Conservation (phyloP, 2,113 vertebrate species). For the Chaenogobius annularis region DNA sequence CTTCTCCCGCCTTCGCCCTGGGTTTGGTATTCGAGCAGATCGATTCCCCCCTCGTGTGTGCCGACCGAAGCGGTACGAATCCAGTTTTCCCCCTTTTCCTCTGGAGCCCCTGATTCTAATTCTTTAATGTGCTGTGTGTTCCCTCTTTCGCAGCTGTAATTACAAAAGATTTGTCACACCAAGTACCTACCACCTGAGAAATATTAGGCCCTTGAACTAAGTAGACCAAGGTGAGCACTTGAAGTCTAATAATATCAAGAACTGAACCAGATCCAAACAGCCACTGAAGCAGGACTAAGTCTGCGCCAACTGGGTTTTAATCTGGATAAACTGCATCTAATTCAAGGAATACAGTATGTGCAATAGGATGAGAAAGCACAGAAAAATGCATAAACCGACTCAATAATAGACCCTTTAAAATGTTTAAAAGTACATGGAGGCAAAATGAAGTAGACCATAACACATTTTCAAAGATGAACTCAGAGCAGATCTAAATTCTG, state of each 20-base stretch:
- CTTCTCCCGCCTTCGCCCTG: constrained; percentile 27
- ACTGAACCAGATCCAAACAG: neutral
- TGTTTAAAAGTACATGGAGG: too few species aligned
- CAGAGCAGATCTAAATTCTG: too few species aligned
- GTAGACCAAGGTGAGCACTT: neutral
- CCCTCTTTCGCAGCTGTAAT: constrained; percentile 37
- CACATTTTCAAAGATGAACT: too few species aligned
- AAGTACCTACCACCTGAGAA: neutral
- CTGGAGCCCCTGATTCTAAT: constrained; percentile 38
- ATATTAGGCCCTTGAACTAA: neutral
- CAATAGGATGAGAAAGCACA: too few species aligned
- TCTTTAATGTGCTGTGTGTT: constrained; percentile 45
- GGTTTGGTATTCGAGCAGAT: constrained; percentile 41
- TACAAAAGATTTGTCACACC: constrained; percentile 34
- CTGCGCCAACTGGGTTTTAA: neutral
- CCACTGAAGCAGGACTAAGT: neutral
- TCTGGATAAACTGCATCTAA: neutral
- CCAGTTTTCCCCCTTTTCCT: constrained; percentile 11
- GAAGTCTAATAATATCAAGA: neutral
- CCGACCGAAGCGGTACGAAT: constrained; percentile 41
- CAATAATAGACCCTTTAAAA: too few species aligned
- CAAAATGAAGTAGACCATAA: too few species aligned
- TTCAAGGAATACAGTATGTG: too few species aligned
- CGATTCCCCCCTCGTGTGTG: constrained; percentile 26
- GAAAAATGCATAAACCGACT: too few species aligned